Base-by-base conservation (phyloP, 1,140 invertebrate species). In the Panulirus ornatus region DNA sequence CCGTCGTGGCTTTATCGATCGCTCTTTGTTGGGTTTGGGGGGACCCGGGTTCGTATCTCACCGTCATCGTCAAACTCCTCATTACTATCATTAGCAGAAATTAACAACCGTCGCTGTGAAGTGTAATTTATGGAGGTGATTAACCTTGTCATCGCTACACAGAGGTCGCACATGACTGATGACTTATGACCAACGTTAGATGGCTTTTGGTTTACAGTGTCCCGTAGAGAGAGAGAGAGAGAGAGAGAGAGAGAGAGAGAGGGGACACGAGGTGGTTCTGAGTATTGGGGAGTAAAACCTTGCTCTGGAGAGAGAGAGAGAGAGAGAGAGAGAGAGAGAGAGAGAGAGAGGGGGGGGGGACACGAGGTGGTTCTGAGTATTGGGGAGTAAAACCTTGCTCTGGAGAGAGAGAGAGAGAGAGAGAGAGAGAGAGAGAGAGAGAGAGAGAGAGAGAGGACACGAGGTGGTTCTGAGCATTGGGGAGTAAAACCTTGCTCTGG, bases 321-420 rank as follows among this genome's bases (percentile, higher is more conserved):
- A 71, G 66, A 27, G 34, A 22, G 66, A 27, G 34, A 22, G 66
- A 71, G 34, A 27, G n/a, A 71, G 34, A n/a, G 66, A 1, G 66
- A 30, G 16, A 27, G 34, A 11, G 34, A 22, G 66, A 30, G 22
- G 34, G 34, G 14, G 14, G 44, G 44, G 63, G 30, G 22, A 58
- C 11, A 58, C 11, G 30, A 34, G 40, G 71, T 38, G 71, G 36
- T n/a, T 30, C 9, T 30, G 14, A 70, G 16, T 30, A 34, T 30
- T n/a, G 36, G 66, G 36, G 71, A 75, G 71, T 19, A 40, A 75
- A 40, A 75, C 16, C 19, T 19, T 38, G 71, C 30, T 34, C 19
- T n/a, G 40, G 71, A 36, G 71, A 75, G 71, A 38, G 71, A 38
- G 71, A 36, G 71, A 38, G 71, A 75, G 71, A 34, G 66, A 27